These are phyloP conservation scores for Stenolophus ochropezus DNA, from an alignment of 2,888 invertebrate species.

Conservation along the genomic window DNA sequence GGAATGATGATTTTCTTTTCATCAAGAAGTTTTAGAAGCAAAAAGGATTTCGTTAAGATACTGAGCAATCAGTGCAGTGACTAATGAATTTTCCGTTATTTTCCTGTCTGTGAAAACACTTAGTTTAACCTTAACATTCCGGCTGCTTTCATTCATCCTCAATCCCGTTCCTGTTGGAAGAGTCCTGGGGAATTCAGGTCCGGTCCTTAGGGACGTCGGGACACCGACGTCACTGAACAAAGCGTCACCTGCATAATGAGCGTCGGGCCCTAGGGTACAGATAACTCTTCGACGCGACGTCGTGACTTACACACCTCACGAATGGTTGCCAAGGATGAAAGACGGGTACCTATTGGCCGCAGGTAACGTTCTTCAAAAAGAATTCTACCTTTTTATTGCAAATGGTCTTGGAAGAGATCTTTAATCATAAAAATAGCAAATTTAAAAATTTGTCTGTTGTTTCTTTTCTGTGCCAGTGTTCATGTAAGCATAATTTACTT, in stretches of 20 bases:
- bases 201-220: conserved; percentile 20
- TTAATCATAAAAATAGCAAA: no score
- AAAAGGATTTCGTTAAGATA: neutral
- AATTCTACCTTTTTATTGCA: no score
- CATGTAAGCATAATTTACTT: no score
- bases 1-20: neutral
- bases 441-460: no score
- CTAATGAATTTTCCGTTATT: neutral
- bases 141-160: neutral
- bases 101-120: neutral
- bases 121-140: neutral
- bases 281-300: neutral
- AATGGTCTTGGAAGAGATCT: no score
- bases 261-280: conserved; percentile 7
- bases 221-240: conserved; percentile 32
- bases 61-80: neutral
- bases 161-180: neutral
- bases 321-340: no score
- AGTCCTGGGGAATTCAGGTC: conserved; percentile 19
- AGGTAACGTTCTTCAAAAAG: no score
- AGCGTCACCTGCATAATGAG: conserved; percentile 58
- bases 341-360: no score
- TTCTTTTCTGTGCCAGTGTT: no score
- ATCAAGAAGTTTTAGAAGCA: neutral
- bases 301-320: neutral